A percentile compares a stretch with the other conserved stretches of the same genome.
Conservation (phyloP, 1,140 invertebrate species). For the Maniola jurtina region DNA sequence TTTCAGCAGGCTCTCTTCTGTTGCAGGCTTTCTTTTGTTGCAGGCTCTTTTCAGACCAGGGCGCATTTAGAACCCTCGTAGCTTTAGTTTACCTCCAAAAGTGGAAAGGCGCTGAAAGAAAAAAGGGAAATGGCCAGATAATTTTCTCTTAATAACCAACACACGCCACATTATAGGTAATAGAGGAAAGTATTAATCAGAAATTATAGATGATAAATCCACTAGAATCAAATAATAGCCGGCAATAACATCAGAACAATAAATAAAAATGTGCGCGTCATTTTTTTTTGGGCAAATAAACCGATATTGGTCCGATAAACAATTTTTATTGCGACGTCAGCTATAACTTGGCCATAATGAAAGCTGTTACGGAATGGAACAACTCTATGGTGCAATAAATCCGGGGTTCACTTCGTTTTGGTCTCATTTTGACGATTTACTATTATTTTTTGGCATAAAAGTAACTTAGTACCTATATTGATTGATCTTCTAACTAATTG, state of each 20-base stretch:
- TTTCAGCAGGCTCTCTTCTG: too few relatives aligned
- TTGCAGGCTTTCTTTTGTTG: too few relatives aligned
- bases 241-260: slow-evolving; percentile 22
- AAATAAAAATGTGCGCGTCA: slow-evolving; percentile 26
- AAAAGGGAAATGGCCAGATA: too few relatives aligned
- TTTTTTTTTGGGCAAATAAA: slow-evolving; percentile 29
- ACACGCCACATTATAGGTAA: background rate
- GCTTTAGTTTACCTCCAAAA: too few relatives aligned
- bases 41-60: too few relatives aligned
- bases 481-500: too few relatives aligned
- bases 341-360: slow-evolving; percentile 29
- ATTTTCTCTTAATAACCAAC: background rate
- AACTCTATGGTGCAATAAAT: slow-evolving; percentile 11
- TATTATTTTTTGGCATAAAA: slow-evolving; percentile 1
- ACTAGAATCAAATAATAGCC: slow-evolving; percentile 11
- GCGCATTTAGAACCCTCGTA: too few relatives aligned
- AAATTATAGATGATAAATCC: slow-evolving; percentile 13
- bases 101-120: too few relatives aligned
- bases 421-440: slow-evolving; percentile 7
- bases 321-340: slow-evolving; percentile 32
- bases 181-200: background rate
- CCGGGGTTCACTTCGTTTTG: slow-evolving; percentile 6
- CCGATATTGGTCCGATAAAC: slow-evolving; percentile 34
- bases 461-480: background rate
- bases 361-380: slow-evolving; percentile 20